These are phyloP conservation scores for Oxytorus armatus DNA, from an alignment of 2,888 invertebrate species.

Conservation along the genomic window DNA sequence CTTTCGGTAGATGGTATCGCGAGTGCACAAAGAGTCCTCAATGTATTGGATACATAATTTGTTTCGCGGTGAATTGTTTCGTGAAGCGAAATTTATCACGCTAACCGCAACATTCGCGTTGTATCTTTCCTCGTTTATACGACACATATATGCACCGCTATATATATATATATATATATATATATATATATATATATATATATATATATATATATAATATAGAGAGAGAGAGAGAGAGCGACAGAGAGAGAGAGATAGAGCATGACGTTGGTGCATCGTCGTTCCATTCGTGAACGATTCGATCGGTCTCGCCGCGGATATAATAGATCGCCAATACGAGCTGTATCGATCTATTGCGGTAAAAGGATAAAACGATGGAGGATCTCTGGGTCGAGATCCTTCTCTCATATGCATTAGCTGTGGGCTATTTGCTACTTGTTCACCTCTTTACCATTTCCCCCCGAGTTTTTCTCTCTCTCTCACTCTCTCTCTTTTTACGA, in stretches of 20 bases:
- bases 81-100: constrained; percentile 66
- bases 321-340: constrained; percentile 17
- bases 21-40: constrained; percentile 15
- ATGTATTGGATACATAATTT: constrained; percentile 53
- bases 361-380: neutral
- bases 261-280: constrained; percentile 66
- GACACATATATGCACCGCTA: too few species aligned
- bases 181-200: too few species aligned
- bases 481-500: neutral
- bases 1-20: constrained; percentile 52
- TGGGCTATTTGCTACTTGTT: constrained; percentile 40
- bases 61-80: constrained; percentile 66
- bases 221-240: too few species aligned
- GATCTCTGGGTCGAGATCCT: neutral
- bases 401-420: neutral
- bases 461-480: neutral
- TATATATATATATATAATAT: too few species aligned
- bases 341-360: too few species aligned
- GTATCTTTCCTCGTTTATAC: constrained; percentile 9
- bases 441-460: constrained; percentile 1
- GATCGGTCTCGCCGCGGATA: constrained; percentile 67
- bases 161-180: too few species aligned
- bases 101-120: constrained; percentile 30
- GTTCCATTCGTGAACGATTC: constrained; percentile 61
- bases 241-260: constrained; percentile 24